Evolutionary conservation across 2,888 invertebrate species (phyloP).

Genomic region (Chloroclysta siterata): DNA sequence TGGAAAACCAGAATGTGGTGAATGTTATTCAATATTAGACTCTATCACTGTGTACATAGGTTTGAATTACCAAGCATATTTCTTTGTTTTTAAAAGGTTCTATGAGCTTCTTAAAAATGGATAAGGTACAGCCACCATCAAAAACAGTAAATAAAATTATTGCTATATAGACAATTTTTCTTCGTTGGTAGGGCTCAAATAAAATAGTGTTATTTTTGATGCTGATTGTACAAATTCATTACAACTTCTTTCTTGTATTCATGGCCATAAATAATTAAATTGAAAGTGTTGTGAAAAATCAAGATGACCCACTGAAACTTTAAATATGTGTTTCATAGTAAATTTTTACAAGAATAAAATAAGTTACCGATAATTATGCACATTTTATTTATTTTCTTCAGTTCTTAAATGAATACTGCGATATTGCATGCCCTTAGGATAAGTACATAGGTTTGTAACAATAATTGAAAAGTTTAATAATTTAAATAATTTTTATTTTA

Average conservation of each 20-base stretch:
- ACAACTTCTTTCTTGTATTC: conserved; percentile 1
- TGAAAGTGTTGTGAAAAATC: conserved; percentile 33
- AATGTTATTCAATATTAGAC: background rate
- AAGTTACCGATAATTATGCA: conserved; percentile 40
- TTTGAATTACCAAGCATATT: background rate
- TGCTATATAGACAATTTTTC: background rate
- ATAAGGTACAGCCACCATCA: conserved; percentile 4
- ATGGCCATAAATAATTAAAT: conserved; percentile 10
- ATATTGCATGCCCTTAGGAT: background rate
- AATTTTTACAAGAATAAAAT: conserved; percentile 45
- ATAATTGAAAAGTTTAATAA: conserved; percentile 45
- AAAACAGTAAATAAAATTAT: background rate
- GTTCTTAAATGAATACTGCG: background rate
- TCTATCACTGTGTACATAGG: background rate
- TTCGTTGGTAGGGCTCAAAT: conserved; percentile 14
- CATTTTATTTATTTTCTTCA: conserved; percentile 25
- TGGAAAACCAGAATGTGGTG: background rate
- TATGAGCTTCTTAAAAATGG: background rate
- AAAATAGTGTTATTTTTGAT: background rate
- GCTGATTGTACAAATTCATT: conserved; percentile 3
- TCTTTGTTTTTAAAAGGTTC: background rate
- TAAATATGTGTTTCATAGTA: conserved; percentile 38
- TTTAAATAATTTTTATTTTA: conserved; percentile 69
- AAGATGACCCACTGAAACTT: conserved; percentile 27
- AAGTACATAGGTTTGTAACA: background rate